Conservation (phyloP, 1,140 invertebrate species). For the Drosophila nigromelanica region DNA sequence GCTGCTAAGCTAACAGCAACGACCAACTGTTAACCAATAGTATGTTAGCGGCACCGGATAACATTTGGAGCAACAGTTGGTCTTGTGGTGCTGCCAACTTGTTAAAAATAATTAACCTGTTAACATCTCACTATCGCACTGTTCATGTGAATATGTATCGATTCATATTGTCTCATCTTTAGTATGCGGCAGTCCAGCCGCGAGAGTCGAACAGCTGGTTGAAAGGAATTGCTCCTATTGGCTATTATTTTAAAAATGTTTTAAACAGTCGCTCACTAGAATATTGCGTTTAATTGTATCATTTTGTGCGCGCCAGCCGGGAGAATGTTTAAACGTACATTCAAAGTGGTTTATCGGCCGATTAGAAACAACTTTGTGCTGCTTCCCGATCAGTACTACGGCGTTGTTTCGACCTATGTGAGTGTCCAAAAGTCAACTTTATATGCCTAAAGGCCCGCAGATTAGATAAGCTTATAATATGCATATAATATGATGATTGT, state of each 20-base stretch:
- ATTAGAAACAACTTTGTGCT: constrained; percentile 74
- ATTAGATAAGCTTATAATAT: constrained; percentile 62
- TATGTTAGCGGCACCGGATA: no score
- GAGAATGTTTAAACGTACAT: constrained; percentile 81
- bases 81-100: constrained; percentile 9
- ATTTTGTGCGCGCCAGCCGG: constrained; percentile 18
- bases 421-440: constrained; percentile 72
- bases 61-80: constrained; percentile 16
- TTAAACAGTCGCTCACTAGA: constrained; percentile 35
- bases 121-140: not conserved
- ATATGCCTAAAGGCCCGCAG: constrained; percentile 21
- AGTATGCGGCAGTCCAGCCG: constrained; percentile 16
- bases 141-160: constrained; percentile 1
- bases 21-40: no score
- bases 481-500: constrained; percentile 15
- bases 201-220: constrained; percentile 35
- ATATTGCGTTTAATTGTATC: constrained; percentile 9
- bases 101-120: not conserved
- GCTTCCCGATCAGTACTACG: constrained; percentile 78
- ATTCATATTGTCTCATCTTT: constrained; percentile 1
- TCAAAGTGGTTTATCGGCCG: constrained; percentile 80
- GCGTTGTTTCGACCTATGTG: constrained; percentile 82
- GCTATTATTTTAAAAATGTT: constrained; percentile 43
- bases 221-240: constrained; percentile 15
- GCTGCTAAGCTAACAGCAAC: not conserved